Evolutionary conservation across 2,888 invertebrate species (phyloP).

Genomic region (Iphiclides podalirius): DNA sequence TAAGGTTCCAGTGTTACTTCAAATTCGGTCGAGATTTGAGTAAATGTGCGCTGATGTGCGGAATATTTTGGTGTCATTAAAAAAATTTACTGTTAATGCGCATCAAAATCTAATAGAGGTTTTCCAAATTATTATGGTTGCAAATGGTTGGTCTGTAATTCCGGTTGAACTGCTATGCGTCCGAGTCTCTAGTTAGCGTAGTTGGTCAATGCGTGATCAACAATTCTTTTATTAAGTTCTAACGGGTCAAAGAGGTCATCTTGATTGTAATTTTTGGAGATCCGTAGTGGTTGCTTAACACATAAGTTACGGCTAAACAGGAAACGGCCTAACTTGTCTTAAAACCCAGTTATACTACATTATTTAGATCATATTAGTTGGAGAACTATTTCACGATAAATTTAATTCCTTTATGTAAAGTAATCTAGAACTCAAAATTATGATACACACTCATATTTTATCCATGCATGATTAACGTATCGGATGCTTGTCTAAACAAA

Average conservation of each 20-base stretch:
- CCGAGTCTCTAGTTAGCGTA: neutral
- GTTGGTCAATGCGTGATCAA: slow-evolving; percentile 26
- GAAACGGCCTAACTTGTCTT: too few species aligned
- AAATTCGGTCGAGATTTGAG: too few species aligned
- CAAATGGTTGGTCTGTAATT: neutral
- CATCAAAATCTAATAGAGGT: neutral
- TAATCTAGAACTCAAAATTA: neutral
- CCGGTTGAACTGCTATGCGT: neutral
- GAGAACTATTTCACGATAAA: too few species aligned
- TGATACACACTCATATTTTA: neutral
- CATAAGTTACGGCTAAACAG: too few species aligned
- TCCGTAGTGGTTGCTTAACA: slow-evolving; percentile 17
- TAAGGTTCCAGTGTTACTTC: too few species aligned
- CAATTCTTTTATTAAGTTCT: slow-evolving; percentile 39
- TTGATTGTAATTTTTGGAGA: slow-evolving; percentile 26
- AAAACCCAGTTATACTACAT: too few species aligned
- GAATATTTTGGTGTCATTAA: neutral
- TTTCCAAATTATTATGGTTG: neutral
- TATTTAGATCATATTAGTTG: too few species aligned
- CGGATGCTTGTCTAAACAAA: neutral
- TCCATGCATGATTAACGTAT: neutral
- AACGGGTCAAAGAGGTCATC: slow-evolving; percentile 28
- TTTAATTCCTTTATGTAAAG: neutral
- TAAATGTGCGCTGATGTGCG: too few species aligned
- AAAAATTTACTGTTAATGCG: neutral